Evolutionary conservation across 2,888 invertebrate genomes (phyloP).

Genomic region (Iselma pallidipennis): DNA sequence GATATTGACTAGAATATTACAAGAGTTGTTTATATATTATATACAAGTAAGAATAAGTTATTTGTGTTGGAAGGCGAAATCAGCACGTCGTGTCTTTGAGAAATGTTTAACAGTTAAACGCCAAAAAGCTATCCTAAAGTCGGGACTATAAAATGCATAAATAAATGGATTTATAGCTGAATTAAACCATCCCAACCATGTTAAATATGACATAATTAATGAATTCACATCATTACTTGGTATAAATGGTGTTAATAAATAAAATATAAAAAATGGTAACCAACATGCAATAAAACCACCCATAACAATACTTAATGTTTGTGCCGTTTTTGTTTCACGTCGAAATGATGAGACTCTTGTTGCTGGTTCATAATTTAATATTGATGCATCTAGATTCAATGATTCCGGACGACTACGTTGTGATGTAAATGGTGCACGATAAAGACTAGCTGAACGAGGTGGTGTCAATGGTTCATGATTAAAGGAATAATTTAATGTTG

Average conservation of each 20-base stretch:
- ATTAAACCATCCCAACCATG: constrained; percentile 90
- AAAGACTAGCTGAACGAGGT: constrained; percentile 46
- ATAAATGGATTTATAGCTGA: constrained; percentile 90
- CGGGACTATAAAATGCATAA: constrained; percentile 87
- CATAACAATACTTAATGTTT: constrained; percentile 83
- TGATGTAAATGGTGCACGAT: constrained; percentile 33
- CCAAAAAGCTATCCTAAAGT: constrained; percentile 87
- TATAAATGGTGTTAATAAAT: constrained; percentile 79
- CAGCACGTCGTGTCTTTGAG: constrained; percentile 55
- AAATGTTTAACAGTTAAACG: constrained; percentile 75
- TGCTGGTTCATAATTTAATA: constrained; percentile 58
- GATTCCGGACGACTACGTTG: constrained; percentile 58
- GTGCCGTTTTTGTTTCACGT: constrained; percentile 85
- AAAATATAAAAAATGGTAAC: constrained; percentile 85
- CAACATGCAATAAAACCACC: constrained; percentile 88
- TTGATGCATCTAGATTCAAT: constrained; percentile 59
- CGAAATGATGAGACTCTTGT: constrained; percentile 69
- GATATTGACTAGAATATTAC: constrained; percentile 20
- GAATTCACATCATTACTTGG: constrained; percentile 60
- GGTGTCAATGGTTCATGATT: constrained; percentile 41
- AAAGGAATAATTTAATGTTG: constrained; percentile 49
- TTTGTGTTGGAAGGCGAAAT: constrained; percentile 52
- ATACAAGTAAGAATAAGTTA: constrained; percentile 30
- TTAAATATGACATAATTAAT: constrained; percentile 73
- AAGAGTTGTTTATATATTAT: no score